Conservation (phyloP, 2,113 vertebrate genomes). For the Osmerus mordax region DNA sequence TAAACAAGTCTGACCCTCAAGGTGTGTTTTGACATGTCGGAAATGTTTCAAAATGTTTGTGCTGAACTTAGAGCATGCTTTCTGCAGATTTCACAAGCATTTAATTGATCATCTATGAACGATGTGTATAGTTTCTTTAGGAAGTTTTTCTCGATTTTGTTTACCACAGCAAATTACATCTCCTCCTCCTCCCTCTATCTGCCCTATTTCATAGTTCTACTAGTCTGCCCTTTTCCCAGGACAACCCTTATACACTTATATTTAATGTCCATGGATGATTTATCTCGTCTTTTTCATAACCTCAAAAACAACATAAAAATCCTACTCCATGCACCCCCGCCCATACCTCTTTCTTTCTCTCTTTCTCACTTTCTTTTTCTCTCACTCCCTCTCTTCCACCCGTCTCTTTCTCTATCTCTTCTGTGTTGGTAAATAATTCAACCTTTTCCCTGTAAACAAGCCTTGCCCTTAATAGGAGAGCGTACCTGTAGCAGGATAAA, state of each 20-base stretch:
- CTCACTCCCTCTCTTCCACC: not conserved
- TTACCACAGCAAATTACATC: slow-evolving; percentile 14
- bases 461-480: slow-evolving; percentile 72
- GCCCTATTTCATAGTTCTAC: slow-evolving; percentile 28
- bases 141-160: slow-evolving; percentile 27
- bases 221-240: slow-evolving; percentile 31
- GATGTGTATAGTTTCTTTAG: not conserved
- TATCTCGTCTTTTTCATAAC: slow-evolving; percentile 56
- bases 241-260: slow-evolving; percentile 39
- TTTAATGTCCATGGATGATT: slow-evolving; percentile 59
- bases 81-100: no score
- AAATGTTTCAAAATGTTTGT: no score
- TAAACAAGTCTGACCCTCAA: no score
- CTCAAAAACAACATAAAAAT: slow-evolving; percentile 45
- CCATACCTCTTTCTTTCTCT: slow-evolving; percentile 20
- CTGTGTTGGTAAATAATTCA: slow-evolving; percentile 78
- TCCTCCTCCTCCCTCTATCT: slow-evolving; percentile 7
- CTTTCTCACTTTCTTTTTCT: slow-evolving; percentile 23
- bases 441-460: slow-evolving; percentile 73
- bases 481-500: slow-evolving; percentile 74
- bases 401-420: slow-evolving; percentile 38
- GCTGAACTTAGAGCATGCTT: no score
- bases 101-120: not conserved
- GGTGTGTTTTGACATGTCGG: no score
- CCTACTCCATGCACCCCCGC: slow-evolving; percentile 36